phyloP scores from a whole-genome alignment of 2,888 invertebrate genomes.

The Melipona beecheii region DNA sequence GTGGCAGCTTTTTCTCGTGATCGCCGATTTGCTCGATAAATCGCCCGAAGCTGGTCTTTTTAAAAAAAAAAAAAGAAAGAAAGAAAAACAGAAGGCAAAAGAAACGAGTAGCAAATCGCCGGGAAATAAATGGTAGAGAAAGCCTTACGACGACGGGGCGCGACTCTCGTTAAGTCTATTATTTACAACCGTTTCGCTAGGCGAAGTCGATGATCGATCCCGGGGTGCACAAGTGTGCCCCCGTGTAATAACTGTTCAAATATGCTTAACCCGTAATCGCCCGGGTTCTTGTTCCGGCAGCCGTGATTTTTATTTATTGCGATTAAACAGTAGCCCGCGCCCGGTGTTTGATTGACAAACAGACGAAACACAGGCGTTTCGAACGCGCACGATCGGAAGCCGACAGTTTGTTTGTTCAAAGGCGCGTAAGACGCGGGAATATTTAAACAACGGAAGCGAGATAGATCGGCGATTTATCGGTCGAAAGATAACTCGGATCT shows the following conservation, averaged over 20 bases:
- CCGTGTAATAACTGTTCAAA: constrained; percentile 50
- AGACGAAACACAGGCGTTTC: neutral
- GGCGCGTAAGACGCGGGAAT: no score
- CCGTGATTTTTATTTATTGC: constrained; percentile 40
- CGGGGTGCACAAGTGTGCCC: constrained; percentile 33
- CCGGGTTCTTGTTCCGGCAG: constrained; percentile 20
- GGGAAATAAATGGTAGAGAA: neutral
- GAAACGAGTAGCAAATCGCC: constrained; percentile 14
- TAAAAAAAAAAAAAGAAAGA: neutral
- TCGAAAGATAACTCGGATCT: no score
- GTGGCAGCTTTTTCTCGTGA: no score
- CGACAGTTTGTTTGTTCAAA: neutral
- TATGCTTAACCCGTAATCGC: constrained; percentile 51
- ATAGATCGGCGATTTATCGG: no score
- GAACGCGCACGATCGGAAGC: neutral
- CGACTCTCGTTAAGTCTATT: constrained; percentile 40
- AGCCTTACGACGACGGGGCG: neutral
- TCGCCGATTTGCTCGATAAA: constrained; percentile 31
- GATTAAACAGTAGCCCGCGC: constrained; percentile 16
- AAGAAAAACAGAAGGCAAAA: neutral
- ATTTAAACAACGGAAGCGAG: no score
- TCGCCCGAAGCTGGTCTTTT: neutral
- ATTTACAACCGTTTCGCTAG: constrained; percentile 37
- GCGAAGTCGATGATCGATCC: constrained; percentile 48
- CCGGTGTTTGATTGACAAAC: constrained; percentile 33